These are phyloP conservation scores for Cheilosia pagana DNA, from an alignment of 2,888 invertebrate species.

Conservation along the genomic window DNA sequence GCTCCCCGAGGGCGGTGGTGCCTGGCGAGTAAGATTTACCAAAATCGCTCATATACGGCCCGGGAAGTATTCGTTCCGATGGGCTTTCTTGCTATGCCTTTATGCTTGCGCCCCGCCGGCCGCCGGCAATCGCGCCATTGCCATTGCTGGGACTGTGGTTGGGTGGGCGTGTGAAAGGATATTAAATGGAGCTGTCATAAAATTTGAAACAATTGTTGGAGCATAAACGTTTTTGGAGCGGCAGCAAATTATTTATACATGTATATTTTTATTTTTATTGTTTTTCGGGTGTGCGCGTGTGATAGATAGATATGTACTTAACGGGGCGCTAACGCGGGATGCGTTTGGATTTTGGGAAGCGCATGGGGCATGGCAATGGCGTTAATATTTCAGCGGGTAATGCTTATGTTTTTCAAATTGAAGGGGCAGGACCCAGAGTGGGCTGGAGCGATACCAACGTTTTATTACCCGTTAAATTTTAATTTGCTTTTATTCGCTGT, in stretches of 20 bases:
- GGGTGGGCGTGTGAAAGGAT: constrained; percentile 40
- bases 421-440: neutral
- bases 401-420: constrained; percentile 49
- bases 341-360: neutral
- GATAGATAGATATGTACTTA: constrained; percentile 15
- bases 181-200: constrained; percentile 60
- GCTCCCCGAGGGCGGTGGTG: neutral
- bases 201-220: constrained; percentile 63
- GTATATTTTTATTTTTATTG: constrained; percentile 57
- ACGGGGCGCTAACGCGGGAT: neutral
- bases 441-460: constrained; percentile 19
- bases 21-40: constrained; percentile 28
- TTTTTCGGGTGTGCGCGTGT: constrained; percentile 19
- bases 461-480: constrained; percentile 62
- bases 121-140: neutral
- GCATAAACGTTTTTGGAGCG: constrained; percentile 47
- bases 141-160: constrained; percentile 12
- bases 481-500: constrained; percentile 39
- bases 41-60: constrained; percentile 42
- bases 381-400: constrained; percentile 40
- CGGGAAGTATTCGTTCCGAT: constrained; percentile 1
- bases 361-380: constrained; percentile 35
- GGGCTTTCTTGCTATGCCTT: neutral
- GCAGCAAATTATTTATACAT: constrained; percentile 53
- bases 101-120: too few relatives aligned